Evolutionary conservation across 2,888 invertebrate genomes (phyloP), one percentile per base, ranked within the genome.

Genomic region (Venusia cambrica): DNA sequence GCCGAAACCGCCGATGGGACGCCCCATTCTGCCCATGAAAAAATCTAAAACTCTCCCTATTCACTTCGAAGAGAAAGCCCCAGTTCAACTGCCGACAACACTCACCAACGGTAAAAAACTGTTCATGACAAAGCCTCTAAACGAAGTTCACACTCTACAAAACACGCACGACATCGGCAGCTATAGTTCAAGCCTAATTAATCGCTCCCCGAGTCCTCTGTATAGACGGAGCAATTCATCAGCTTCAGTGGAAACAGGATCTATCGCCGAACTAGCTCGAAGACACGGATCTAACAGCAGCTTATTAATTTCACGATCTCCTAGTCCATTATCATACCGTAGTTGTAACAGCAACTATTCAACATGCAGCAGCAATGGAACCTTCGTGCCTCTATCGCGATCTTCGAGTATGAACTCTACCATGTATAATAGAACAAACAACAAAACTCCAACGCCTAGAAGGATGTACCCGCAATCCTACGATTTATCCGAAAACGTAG

Each of bases 391-490:
- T 2, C 46, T 87, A 12, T 76, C 83, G 8, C 71, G 88, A 26
- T 83, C 81, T 9, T 70, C 85, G 2, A 88, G 87, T 38, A 65
- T 81, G 55, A 80, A 61, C 45, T 85, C 87, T 2, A 69, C 66
- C 51, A 38, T 74, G 5, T 77, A 73, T 48, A 77, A 70, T 46
- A 77, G 74, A 49, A 84, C 84, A 5, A 75, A 73, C 46, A 76
- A 69, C 47, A 78, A 74, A 46, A 85, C 84, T n/a, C 76, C 87
- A 15, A 88, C 89, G 5, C 92, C 93, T 2, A 83, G 94, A 45
- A 88, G 94, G 53, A 81, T 90, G 50, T 94, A 90, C 51, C 94
- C 94, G 0, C 93, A 93, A 62, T 73, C 73, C 2, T 88, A 88
- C 47, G 79, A 84, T 7, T 66, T 56, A 4, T 81, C 81, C 4